A percentile compares a stretch with the other conserved stretches of the same genome.
phyloP scores from a whole-genome alignment of 2,797 vertebrate species.

The Lycodopsis pacificus region DNA sequence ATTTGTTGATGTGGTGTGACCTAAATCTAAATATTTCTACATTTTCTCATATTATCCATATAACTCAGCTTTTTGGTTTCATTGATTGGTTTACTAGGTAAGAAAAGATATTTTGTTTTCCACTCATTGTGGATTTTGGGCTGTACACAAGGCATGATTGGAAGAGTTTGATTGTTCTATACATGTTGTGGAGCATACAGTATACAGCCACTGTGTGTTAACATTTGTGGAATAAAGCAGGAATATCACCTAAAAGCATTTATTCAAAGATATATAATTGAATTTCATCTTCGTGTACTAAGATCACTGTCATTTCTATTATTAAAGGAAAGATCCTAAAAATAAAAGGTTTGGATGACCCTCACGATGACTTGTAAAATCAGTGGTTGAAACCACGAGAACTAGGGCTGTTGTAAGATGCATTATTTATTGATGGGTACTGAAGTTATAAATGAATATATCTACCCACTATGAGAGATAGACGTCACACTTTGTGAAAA shows the following conservation, averaged over 20 bases:
- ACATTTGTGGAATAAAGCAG: not conserved
- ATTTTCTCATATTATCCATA: slow-evolving; percentile 1
- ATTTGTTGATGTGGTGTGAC: slow-evolving; percentile 25
- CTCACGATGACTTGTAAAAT: not conserved
- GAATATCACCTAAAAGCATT: not conserved
- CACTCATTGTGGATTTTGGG: not conserved
- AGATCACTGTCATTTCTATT: not conserved
- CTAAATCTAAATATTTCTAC: slow-evolving; percentile 4
- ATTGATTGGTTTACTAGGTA: not conserved
- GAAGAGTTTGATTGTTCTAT: not conserved
- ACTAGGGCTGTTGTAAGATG: not conserved
- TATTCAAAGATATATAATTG: not conserved
- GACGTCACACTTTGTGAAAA: not conserved
- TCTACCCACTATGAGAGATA: not conserved
- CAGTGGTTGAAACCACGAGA: not conserved
- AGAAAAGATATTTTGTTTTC: too few species aligned
- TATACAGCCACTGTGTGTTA: not conserved
- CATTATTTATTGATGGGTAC: not conserved
- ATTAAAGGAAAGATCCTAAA: not conserved
- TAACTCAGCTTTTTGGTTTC: not conserved
- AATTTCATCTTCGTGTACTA: not conserved
- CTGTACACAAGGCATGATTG: not conserved
- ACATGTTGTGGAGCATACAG: not conserved
- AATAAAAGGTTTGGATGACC: not conserved
- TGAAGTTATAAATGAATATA: slow-evolving; percentile 10